Percentiles rank a stretch among this genome's conserved stretches.
Evolutionary conservation across 1,140 invertebrate genomes (phyloP).

Genomic region (Lepeophtheirus salmonis): DNA sequence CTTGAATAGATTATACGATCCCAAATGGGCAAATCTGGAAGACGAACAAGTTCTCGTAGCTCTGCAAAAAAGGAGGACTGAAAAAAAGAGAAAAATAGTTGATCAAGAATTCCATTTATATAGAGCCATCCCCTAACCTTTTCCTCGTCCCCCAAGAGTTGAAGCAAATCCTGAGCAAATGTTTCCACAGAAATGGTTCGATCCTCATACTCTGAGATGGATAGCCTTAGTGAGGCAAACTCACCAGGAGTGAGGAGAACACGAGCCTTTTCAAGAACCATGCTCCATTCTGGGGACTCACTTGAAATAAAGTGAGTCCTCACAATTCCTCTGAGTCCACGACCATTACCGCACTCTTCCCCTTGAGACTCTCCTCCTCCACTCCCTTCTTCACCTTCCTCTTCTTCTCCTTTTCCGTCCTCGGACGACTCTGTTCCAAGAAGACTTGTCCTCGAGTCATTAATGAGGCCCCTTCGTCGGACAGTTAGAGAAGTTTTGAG

Average conservation of each 20-base stretch:
- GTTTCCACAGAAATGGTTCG: not conserved
- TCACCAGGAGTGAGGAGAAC: conserved; percentile 8
- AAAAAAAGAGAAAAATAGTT: not conserved
- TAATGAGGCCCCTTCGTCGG: not conserved
- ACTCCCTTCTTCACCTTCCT: not conserved
- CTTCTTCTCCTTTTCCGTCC: not conserved
- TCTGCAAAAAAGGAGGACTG: conserved; percentile 14
- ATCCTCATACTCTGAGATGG: conserved; percentile 2
- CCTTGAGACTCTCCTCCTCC: not conserved
- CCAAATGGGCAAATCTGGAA: not conserved
- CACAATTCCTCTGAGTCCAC: no score
- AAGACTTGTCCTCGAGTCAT: not conserved
- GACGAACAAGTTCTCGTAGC: conserved; percentile 12
- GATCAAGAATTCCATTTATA: not conserved
- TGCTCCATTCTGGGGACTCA: not conserved
- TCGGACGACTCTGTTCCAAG: not conserved
- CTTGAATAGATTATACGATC: conserved; percentile 1
- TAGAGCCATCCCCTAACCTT: conserved; percentile 3
- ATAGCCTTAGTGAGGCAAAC: not conserved
- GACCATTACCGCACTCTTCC: no score
- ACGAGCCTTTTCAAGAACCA: conserved; percentile 12
- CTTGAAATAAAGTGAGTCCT: not conserved
- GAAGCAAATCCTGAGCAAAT: not conserved
- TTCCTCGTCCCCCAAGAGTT: conserved; percentile 2
- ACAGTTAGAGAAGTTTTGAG: no score